Percentiles rank a stretch among this genome's conserved stretches.
These are phyloP conservation scores for Acanthosepion esculentum DNA, from an alignment of 2,888 invertebrate species.

Conservation along the genomic window DNA sequence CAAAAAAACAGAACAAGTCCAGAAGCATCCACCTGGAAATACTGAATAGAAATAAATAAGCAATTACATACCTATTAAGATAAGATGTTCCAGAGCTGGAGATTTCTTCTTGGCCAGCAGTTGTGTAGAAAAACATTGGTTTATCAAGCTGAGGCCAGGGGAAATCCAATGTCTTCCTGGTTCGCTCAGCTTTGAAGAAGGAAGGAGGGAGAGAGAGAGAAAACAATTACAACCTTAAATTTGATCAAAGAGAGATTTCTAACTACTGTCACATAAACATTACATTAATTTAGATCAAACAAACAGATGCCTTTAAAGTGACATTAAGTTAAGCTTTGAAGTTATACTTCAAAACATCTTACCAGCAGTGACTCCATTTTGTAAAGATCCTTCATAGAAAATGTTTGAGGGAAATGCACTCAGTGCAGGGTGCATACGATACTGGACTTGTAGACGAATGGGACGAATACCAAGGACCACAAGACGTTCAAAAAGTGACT, in stretches of 20 bases:
- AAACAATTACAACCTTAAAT: background rate
- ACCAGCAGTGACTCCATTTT: slow-evolving; percentile 96
- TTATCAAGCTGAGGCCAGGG: slow-evolving; percentile 96
- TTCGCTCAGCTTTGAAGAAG: slow-evolving; percentile 84
- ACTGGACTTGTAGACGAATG: slow-evolving; percentile 94
- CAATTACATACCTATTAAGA: slow-evolving; percentile 81
- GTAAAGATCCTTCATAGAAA: slow-evolving; percentile 98
- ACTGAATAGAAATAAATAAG: no score
- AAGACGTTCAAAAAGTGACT: slow-evolving; percentile 96
- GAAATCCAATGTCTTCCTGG: slow-evolving; percentile 88
- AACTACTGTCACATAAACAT: no score
- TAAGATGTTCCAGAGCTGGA: slow-evolving; percentile 99
- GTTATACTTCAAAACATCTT: slow-evolving; percentile 49
- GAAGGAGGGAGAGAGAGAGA: slow-evolving; percentile 50
- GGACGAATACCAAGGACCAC: slow-evolving; percentile 98
- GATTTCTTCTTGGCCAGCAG: slow-evolving; percentile 96
- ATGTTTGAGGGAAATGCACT: slow-evolving; percentile 99
- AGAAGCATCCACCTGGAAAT: no score
- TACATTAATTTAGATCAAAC: no score
- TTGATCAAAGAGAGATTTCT: no score
- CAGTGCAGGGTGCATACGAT: slow-evolving; percentile 98
- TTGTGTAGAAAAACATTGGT: slow-evolving; percentile 99
- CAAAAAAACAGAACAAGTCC: no score
- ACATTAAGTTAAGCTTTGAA: no score
- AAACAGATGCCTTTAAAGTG: no score